These are phyloP conservation scores for Notoglanidium macrostoma DNA, from an alignment of 2,797 vertebrate genomes.

Conservation along the genomic window DNA sequence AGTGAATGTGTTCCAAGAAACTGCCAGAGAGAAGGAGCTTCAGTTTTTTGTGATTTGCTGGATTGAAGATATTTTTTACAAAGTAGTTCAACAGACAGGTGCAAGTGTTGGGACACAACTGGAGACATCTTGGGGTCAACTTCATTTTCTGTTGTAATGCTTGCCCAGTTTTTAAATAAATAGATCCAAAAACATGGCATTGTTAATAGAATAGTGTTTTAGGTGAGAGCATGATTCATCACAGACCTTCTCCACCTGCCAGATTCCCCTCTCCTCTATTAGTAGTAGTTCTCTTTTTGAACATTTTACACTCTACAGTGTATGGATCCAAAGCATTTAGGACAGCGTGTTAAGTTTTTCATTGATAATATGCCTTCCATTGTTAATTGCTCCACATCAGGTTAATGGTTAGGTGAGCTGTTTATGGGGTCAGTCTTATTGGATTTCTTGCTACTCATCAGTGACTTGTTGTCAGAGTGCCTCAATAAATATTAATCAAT, in stretches of 20 bases:
- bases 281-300: neutral
- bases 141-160: neutral
- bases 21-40: neutral
- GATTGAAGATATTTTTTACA: neutral
- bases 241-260: neutral
- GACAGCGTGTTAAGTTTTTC: neutral
- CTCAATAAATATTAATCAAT: neutral
- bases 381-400: neutral
- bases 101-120: neutral
- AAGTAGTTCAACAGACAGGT: neutral
- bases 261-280: neutral
- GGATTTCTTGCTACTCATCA: neutral
- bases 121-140: neutral
- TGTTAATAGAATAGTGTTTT: neutral
- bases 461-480: neutral
- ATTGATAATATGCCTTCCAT: neutral
- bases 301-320: neutral
- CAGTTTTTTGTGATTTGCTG: neutral
- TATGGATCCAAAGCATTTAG: neutral
- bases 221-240: neutral
- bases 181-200: neutral
- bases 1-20: conserved; percentile 13
- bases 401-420: neutral
- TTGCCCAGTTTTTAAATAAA: neutral
- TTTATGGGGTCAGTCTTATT: neutral